Conservation (phyloP, 1,140 invertebrate species). For the Zeugodacus cucurbitae region DNA sequence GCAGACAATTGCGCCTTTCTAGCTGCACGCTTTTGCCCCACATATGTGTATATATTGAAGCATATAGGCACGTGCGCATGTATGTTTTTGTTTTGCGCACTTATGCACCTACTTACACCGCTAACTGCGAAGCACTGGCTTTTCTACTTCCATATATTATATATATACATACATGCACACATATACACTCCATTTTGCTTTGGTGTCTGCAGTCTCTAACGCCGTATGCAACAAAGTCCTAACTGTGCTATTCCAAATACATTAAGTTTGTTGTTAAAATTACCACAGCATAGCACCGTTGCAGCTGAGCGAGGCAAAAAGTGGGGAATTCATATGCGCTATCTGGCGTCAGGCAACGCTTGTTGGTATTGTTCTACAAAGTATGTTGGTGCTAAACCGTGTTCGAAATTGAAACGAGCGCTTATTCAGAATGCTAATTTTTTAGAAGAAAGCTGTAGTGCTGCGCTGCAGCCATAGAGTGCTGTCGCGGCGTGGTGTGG, state of each 20-base stretch:
- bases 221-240: background rate
- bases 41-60: background rate
- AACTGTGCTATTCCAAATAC: background rate
- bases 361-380: background rate
- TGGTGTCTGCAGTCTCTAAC: background rate
- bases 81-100: background rate
- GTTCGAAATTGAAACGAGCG: background rate
- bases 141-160: no score
- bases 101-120: no score
- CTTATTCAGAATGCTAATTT: conserved; percentile 2
- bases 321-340: background rate
- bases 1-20: background rate
- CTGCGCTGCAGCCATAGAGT: background rate
- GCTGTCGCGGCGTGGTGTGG: background rate
- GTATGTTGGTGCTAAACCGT: background rate
- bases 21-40: background rate
- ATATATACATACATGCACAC: background rate
- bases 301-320: background rate
- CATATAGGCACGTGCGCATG: background rate
- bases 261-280: background rate
- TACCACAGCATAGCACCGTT: background rate
- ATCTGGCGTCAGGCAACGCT: background rate
- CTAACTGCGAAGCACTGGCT: no score
- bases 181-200: background rate
- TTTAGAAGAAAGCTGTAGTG: background rate